Evolutionary conservation across 2,888 invertebrate genomes (phyloP), one percentile per base, ranked within the genome.

Genomic region (Ceratothoa steindachneri): DNA sequence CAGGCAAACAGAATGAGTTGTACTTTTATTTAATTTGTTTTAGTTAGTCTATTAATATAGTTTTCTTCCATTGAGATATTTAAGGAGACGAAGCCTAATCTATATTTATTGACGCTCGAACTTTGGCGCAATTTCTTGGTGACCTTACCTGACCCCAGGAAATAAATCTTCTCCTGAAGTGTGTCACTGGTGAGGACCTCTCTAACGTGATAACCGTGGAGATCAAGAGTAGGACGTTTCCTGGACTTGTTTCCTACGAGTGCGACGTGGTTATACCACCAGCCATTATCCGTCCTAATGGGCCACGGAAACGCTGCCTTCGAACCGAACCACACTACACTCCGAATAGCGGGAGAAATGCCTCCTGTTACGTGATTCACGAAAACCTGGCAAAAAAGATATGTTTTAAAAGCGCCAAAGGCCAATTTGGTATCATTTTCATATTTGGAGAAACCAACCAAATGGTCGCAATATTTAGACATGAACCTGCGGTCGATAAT

Each of bases 301-400:
- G 74, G 69, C 79, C 79, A 79, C 24, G 79, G 79, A 68, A 79
- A 79, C 22, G 73, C 73, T 2, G 76, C 79, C 79, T 75, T 76
- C 24, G 52, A 30, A 12, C 70, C 79, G 12, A 75, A 73, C 79
- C 79, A 79, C 30, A 74, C 70, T 22, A 76, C 79, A 1, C 72
- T 65, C 5, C 70, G 69, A 4, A 79, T 74, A 52, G 72, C 73
- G 0, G 79, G 76, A 2, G 79, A 76, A n/a, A 79, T 75, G n/a
- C 72, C 74, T 0, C 69, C 75, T 30, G 73, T 72, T 60, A 67
- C 68, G 65, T 79, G 79, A 65, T 76, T 75, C 9, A 72, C 70
- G 29, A 73, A 72, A 22, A 79, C 79, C 79, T 79, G 70, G 1
- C n/a, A 27, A 19, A 7, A 7, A 51, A n/a, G n/a, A n/a, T n/a